phyloP scores from a whole-genome alignment of 1,140 invertebrate genomes.

The Mizuhopecten yessoensis region DNA sequence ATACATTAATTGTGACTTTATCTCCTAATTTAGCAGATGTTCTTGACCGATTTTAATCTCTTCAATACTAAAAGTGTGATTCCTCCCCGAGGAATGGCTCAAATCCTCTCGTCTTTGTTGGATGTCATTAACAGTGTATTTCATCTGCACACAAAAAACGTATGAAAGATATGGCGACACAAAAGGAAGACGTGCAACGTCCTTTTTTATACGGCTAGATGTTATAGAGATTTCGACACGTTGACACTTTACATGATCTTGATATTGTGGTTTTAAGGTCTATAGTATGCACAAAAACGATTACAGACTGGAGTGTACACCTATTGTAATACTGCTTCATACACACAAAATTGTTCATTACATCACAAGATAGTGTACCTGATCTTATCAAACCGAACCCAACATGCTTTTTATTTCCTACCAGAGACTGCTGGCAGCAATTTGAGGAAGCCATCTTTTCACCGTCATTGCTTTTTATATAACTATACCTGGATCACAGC shows the following conservation, averaged over 20 bases:
- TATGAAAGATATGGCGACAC: not conserved
- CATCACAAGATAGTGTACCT: too few species aligned
- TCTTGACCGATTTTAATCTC: not conserved
- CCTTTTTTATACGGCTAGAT: not conserved
- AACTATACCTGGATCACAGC: not conserved
- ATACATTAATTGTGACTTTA: too few species aligned
- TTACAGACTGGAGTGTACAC: too few species aligned
- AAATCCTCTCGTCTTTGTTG: not conserved
- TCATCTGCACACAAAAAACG: not conserved
- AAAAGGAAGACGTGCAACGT: not conserved
- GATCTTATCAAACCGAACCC: too few species aligned
- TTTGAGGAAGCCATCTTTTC: not conserved
- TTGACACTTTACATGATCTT: not conserved
- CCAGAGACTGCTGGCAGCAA: not conserved
- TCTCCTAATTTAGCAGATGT: too few species aligned
- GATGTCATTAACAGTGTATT: not conserved
- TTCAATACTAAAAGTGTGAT: not conserved
- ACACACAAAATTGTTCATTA: too few species aligned
- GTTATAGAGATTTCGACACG: not conserved
- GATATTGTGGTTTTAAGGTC: not conserved
- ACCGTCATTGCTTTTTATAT: not conserved
- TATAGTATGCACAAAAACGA: too few species aligned
- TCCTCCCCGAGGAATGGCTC: not conserved
- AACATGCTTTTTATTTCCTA: not conserved
- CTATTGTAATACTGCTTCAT: too few species aligned